A percentile compares a stretch with the other conserved stretches of the same genome.
Conservation (phyloP, 2,888 invertebrate genomes). For the Morpho helenor region DNA sequence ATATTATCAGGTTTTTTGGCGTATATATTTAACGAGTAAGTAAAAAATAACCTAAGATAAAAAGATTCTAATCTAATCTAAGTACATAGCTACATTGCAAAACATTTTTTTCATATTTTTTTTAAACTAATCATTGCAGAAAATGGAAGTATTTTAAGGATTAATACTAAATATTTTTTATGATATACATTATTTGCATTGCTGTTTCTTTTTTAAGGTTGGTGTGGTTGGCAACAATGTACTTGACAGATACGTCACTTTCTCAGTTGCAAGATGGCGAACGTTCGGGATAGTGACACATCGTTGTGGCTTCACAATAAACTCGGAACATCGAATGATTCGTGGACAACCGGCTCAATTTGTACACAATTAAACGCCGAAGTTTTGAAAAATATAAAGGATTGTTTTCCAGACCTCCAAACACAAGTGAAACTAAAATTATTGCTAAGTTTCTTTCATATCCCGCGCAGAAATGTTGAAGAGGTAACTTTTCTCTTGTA, state of each 20-base stretch:
- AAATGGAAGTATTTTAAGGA: too few species aligned
- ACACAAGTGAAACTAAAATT: conserved; percentile 98
- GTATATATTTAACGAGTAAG: too few species aligned
- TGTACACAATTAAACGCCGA: conserved; percentile 97
- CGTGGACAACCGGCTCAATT: conserved; percentile 98
- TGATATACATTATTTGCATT: too few species aligned
- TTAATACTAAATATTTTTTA: too few species aligned
- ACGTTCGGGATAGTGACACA: conserved; percentile 97
- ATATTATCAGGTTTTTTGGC: too few species aligned
- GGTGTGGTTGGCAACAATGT: conserved; percentile 7
- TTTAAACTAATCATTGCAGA: too few species aligned
- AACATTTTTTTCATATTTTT: too few species aligned
- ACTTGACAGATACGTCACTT: conserved; percentile 48
- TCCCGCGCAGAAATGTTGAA: conserved; percentile 97
- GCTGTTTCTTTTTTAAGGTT: too few species aligned
- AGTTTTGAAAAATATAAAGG: conserved; percentile 95
- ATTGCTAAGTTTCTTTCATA: conserved; percentile 97
- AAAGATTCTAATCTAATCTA: too few species aligned
- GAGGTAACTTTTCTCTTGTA: conserved; percentile 87
- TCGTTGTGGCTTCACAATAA: conserved; percentile 99
- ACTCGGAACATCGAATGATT: conserved; percentile 98
- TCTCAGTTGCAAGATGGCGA: conserved; percentile 90
- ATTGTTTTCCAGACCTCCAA: conserved; percentile 98
- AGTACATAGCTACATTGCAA: too few species aligned
- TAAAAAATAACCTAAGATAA: too few species aligned